phyloP scores from a whole-genome alignment of 2,888 invertebrate species.

The Crossocerus cetratus region DNA sequence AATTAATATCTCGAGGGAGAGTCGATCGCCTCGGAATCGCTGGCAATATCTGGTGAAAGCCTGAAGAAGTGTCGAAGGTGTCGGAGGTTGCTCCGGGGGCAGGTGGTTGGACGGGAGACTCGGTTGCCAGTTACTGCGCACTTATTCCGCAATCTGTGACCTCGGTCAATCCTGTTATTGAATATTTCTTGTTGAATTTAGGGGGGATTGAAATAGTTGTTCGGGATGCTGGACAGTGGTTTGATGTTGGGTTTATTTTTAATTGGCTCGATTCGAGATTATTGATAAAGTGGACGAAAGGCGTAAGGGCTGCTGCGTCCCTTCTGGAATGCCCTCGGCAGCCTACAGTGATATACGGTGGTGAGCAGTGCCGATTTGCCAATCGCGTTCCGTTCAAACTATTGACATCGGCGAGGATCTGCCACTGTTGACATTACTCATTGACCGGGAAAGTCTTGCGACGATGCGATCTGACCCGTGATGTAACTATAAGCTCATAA shows the following conservation, averaged over 20 bases:
- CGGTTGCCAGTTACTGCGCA: background rate
- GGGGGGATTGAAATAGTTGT: too few relatives aligned
- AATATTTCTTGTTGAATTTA: too few relatives aligned
- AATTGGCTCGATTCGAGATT: too few relatives aligned
- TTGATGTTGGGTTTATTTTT: too few relatives aligned
- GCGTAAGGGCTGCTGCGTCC: too few relatives aligned
- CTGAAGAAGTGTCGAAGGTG: too few relatives aligned
- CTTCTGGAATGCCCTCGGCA: background rate
- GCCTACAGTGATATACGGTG: background rate
- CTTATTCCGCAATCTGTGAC: background rate
- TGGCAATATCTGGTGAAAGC: too few relatives aligned
- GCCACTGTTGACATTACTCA: background rate
- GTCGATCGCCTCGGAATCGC: too few relatives aligned
- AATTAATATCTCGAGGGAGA: background rate
- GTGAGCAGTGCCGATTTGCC: background rate
- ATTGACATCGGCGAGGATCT: background rate
- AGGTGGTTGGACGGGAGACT: background rate
- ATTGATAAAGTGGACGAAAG: too few relatives aligned
- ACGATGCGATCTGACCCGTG: background rate
- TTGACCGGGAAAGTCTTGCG: background rate
- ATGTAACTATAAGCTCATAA: background rate
- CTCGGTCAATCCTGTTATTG: too few relatives aligned
- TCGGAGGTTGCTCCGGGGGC: background rate
- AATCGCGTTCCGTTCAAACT: background rate
- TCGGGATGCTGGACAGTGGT: too few relatives aligned